A percentile compares a stretch with the other conserved stretches of the same genome.
Evolutionary conservation across 2,113 vertebrate genomes (phyloP).

Genomic region (Cavia aperea): DNA sequence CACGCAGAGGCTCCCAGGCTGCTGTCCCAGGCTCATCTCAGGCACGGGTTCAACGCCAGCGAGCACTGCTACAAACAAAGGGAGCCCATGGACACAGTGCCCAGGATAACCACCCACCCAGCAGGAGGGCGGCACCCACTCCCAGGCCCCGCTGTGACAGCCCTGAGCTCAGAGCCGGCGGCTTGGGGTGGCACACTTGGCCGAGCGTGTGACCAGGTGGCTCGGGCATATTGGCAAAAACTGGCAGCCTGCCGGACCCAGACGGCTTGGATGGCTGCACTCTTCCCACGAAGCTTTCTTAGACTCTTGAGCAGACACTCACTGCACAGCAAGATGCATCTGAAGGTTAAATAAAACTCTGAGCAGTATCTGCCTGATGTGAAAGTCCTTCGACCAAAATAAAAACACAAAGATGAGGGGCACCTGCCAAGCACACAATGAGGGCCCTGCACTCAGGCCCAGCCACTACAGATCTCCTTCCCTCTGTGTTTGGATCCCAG

Average conservation of each 20-base stretch:
- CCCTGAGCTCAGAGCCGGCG: conserved; percentile 85
- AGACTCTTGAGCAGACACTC: conserved; percentile 82
- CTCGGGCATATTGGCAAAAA: conserved; percentile 91
- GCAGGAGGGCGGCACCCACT: neutral
- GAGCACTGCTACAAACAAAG: conserved; percentile 79
- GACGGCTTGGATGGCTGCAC: conserved; percentile 88
- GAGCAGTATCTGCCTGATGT: conserved; percentile 71
- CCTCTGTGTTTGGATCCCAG: neutral
- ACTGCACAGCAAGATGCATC: conserved; percentile 76
- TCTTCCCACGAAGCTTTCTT: conserved; percentile 85
- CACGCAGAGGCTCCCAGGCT: conserved; percentile 82
- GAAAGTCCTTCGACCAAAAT: conserved; percentile 67
- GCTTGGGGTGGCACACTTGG: conserved; percentile 89
- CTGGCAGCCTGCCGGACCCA: conserved; percentile 91
- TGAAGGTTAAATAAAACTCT: conserved; percentile 79
- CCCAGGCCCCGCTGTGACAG: conserved; percentile 73
- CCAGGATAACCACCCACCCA: conserved; percentile 34
- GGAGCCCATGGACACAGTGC: conserved; percentile 76
- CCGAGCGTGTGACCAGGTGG: conserved; percentile 90
- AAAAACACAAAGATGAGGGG: conserved; percentile 49
- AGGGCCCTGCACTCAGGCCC: neutral
- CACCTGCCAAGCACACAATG: conserved; percentile 37
- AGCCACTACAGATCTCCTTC: neutral
- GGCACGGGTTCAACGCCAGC: conserved; percentile 77
- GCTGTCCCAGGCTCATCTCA: conserved; percentile 80